Base-by-base conservation (phyloP, 2,888 invertebrate genomes). In the Cephus rjabovi region DNA sequence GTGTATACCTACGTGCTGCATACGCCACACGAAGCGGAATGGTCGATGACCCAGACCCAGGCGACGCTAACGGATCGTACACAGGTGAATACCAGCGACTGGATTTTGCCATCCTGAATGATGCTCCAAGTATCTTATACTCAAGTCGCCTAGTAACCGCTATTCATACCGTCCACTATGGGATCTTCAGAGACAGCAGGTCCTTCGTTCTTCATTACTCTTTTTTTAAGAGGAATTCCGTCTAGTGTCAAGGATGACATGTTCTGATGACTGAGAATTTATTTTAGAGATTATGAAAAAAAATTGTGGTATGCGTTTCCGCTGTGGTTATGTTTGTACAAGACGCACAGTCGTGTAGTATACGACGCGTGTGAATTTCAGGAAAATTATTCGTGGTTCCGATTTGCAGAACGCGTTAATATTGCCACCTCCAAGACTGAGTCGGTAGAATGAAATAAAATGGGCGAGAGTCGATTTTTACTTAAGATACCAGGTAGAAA, bases 21-120 rank as follows among this genome's bases (percentile, higher is more conserved):
- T 23, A 40, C 56, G 56, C 56, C 56, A 56, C 56, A 56, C 56
- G 56, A 56, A 33, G 71, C 34, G 31, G 75, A 76, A 76, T 86
- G 86, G 86, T 85, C 86, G 86, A 86, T 86, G 86, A 86, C 86
- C 86, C 84, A 81, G 37, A 75, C 71, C 71, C 79, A 85, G 85
- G 84, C 84, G 82, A 83, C 79, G 79, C 84, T 86, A 86, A 86
- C 86, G 86, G 86, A 83, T 80, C 85, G 82, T 75, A 79, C 69
- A 78, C 78, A 78, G 78, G 78, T 78, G 78, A 78, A 75, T 56
- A 56, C 56, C 56, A 56, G 74, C 34, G 37, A 31, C 40, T n/a
- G 68, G 56, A 56, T 56, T 56, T 70, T 34, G 75, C 77, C 77
- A 75, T 77, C 74, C 75, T 75, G 75, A 77, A 75, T 69, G 23